These are phyloP conservation scores for Anas platyrhynchos DNA, from an alignment of 2,113 vertebrate genomes.

Conservation along the genomic window DNA sequence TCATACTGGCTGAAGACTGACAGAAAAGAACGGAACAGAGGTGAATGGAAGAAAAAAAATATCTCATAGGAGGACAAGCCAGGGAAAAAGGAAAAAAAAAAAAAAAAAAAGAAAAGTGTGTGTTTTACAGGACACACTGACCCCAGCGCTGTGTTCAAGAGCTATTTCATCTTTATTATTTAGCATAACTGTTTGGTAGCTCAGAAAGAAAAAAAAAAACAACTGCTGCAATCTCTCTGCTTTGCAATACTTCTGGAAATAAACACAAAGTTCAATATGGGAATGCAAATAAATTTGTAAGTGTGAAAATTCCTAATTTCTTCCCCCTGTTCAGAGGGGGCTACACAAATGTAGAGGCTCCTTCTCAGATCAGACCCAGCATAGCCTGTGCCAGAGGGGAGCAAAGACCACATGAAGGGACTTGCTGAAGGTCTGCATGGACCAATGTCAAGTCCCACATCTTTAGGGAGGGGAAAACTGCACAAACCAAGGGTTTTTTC, in stretches of 20 bases:
- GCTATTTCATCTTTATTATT: accelerated
- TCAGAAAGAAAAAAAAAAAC: neutral
- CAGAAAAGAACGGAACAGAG: neutral
- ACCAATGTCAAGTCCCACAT: neutral
- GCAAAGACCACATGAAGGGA: accelerated
- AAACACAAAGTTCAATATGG: neutral
- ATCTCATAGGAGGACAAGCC: neutral
- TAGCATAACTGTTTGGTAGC: neutral
- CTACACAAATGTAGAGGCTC: neutral
- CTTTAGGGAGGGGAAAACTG: neutral
- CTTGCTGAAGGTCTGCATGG: neutral
- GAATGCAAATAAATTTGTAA: neutral
- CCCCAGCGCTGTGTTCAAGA: neutral
- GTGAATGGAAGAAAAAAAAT: neutral
- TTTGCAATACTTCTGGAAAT: neutral
- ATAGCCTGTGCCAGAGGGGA: accelerated
- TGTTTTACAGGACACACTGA: accelerated
- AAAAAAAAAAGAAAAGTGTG: neutral
- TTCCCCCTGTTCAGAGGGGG: neutral
- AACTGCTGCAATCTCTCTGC: neutral
- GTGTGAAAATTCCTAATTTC: neutral
- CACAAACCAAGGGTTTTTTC: neutral
- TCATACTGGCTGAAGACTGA: neutral
- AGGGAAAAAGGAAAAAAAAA: neutral
- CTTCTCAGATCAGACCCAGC: neutral